Percentiles rank a stretch among this genome's conserved stretches.
Conservation (phyloP, 2,888 invertebrate genomes). For the Lithophane socia region DNA sequence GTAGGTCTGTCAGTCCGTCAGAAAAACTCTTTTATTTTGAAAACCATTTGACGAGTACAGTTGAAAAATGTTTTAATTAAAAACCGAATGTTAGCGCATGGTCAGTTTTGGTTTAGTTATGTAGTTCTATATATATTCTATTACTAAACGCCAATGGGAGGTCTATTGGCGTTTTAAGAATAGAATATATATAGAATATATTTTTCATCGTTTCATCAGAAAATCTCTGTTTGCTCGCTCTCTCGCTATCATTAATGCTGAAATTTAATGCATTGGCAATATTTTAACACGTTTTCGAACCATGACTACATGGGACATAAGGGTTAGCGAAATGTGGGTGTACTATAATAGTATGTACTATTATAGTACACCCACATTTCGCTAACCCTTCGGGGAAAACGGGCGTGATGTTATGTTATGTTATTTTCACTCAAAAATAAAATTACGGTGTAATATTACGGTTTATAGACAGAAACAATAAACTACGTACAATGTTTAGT, state of each 20-base stretch:
- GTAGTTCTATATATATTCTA: neutral
- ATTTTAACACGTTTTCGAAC: no score
- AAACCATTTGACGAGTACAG: neutral
- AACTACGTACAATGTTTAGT: constrained; percentile 26
- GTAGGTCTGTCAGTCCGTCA: neutral
- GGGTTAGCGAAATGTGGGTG: neutral
- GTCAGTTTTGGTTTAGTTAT: neutral
- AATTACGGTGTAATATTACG: constrained; percentile 3
- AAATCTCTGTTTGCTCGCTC: no score
- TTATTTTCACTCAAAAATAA: constrained; percentile 8
- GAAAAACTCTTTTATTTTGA: constrained; percentile 12
- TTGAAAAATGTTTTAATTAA: constrained; percentile 12
- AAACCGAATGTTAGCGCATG: neutral
- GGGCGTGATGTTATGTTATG: neutral
- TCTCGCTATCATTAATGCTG: no score
- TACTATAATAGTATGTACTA: neutral
- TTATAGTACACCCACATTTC: no score
- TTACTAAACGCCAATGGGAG: no score
- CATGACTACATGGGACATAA: neutral
- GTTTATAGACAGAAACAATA: neutral
- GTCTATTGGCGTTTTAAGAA: no score
- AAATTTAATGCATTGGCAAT: no score
- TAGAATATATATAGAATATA: no score
- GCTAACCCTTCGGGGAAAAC: neutral
- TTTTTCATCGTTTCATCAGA: neutral